Base-by-base conservation (phyloP, 2,888 invertebrate species). In the Heliconius cydno region DNA sequence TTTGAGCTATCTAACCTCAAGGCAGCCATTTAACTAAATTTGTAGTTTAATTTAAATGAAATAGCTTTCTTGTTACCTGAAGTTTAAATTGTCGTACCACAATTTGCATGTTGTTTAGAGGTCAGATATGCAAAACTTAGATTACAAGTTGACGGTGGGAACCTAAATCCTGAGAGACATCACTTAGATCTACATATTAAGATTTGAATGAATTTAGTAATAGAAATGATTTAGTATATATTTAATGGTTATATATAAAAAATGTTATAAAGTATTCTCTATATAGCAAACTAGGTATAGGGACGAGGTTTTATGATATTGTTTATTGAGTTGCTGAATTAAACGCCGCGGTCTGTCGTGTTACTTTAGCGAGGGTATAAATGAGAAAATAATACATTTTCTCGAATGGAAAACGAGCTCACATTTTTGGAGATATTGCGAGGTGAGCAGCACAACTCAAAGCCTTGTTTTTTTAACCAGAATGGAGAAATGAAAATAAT, bases 51-150 rank as follows among this genome's bases (percentile, higher is more conserved):
- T 57, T 73, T 57, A 73, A 57, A 73, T 34, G 72, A 73, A 74
- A 65, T 74, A 65, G 74, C 74, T 74, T 74, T 74, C 74, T 74
- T 74, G 74, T 65, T 74, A 60, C 60, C 74, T 74, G 60, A 74
- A 74, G 74, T 74, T 74, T 68, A 68, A 28, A 65, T 74, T 74
- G 38, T 74, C 63, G 60, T 41, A 74, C 63, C n/a, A 60, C 74
- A 74, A 74, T 74, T 74, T 74, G 74, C 74, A 74, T 74, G 74
- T 72, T 72, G 72, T 74, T 60, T 74, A 63, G 38, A 74, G 74
- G 41, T 63, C 74, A 63, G 63, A 74, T 38, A 74, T 41, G 74
- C 74, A 3, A 74, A 74, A 74, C 74, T 74, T 74, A 74, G 74
- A 74, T 74, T 74, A 74, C n/a, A 74, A 74, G 60, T 74, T 74